Percentiles rank a stretch among this genome's conserved stretches.
phyloP scores from a whole-genome alignment of 2,888 invertebrate species.

The Tetragonisca angustula region DNA sequence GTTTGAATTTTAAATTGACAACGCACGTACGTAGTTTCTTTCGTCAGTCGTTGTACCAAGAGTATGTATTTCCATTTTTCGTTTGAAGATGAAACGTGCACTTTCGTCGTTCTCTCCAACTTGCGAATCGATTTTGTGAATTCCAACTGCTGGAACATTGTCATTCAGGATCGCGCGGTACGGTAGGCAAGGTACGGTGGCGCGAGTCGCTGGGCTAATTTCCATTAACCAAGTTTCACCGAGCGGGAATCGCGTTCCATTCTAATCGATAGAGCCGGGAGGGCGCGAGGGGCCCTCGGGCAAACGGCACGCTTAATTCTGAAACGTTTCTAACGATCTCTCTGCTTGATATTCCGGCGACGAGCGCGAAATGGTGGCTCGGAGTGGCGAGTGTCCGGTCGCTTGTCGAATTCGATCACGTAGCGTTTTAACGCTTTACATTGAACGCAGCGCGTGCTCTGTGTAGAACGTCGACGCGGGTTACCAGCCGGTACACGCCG shows the following conservation, averaged over 20 bases:
- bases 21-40: too few relatives aligned
- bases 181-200: constrained; percentile 9
- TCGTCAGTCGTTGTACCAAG: too few relatives aligned
- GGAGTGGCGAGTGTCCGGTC: constrained; percentile 75
- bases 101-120: too few relatives aligned
- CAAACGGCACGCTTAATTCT: constrained; percentile 64
- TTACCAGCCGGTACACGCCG: constrained; percentile 42
- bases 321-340: constrained; percentile 75
- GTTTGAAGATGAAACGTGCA: too few relatives aligned
- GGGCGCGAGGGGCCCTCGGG: constrained; percentile 26
- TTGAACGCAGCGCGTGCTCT: constrained; percentile 79
- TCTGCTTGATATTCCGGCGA: constrained; percentile 72
- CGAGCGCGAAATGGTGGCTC: constrained; percentile 76
- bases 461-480: constrained; percentile 69
- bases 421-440: constrained; percentile 78
- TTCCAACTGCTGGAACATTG: neutral
- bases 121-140: neutral
- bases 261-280: constrained; percentile 44
- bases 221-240: constrained; percentile 40
- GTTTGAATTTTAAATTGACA: too few relatives aligned
- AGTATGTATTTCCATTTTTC: too few relatives aligned
- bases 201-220: constrained; percentile 3
- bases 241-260: constrained; percentile 42
- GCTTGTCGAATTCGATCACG: constrained; percentile 79
- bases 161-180: constrained; percentile 13